phyloP scores from a whole-genome alignment of 1,140 invertebrate species.

The Caenorhabditis brenneri region DNA sequence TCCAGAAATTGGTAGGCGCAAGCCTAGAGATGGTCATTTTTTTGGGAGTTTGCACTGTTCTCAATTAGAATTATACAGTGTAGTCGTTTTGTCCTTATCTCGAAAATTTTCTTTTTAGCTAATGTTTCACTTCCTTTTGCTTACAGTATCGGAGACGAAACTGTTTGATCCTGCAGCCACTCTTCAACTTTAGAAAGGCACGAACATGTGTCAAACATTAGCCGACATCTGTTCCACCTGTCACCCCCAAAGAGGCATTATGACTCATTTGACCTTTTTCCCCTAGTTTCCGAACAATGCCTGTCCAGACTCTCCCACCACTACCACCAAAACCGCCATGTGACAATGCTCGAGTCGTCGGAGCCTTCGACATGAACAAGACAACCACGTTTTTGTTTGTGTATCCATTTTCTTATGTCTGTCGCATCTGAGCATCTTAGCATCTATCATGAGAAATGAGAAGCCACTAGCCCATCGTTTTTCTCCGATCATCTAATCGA shows the following conservation, averaged over 20 bases:
- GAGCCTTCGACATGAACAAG: slow-evolving; percentile 9
- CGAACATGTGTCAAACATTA: background rate
- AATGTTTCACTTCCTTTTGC: no score
- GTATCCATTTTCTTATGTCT: slow-evolving; percentile 25
- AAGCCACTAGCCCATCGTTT: background rate
- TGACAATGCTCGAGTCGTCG: slow-evolving; percentile 27
- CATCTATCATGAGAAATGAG: slow-evolving; percentile 20
- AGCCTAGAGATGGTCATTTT: no score
- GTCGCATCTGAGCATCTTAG: slow-evolving; percentile 28
- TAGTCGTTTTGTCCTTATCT: no score
- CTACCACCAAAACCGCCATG: slow-evolving; percentile 9
- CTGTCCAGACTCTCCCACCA: background rate
- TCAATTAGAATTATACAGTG: no score
- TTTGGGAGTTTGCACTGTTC: no score
- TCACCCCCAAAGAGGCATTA: background rate
- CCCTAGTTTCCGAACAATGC: slow-evolving; percentile 4
- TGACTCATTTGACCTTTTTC: slow-evolving; percentile 38
- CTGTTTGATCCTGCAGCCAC: no score
- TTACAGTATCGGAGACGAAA: no score
- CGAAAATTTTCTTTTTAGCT: no score
- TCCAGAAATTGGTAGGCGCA: no score
- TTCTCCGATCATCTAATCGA: slow-evolving; percentile 21
- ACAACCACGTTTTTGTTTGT: slow-evolving; percentile 40
- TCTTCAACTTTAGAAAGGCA: no score
- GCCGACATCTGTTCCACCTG: slow-evolving; percentile 22